These are phyloP conservation scores for Perognathus longimembris DNA, from an alignment of 2,113 vertebrate genomes.

Conservation along the genomic window DNA sequence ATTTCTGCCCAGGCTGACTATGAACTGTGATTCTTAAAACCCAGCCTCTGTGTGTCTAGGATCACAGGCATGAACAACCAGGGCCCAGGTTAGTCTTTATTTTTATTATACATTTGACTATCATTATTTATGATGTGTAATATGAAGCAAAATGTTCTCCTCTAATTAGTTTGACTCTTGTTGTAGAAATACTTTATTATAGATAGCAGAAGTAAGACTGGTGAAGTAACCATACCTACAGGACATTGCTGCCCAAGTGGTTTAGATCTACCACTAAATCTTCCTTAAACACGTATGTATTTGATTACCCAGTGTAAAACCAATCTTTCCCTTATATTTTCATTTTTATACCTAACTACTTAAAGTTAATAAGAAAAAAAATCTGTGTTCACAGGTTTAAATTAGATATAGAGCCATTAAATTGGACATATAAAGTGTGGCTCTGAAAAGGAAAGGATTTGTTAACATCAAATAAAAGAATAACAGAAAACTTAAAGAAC, in stretches of 20 bases:
- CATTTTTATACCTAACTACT: no score
- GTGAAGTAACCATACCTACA: neutral
- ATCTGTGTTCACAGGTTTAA: neutral
- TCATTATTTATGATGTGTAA: neutral
- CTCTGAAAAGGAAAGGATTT: neutral
- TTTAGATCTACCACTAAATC: neutral
- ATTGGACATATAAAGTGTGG: neutral
- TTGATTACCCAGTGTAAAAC: no score
- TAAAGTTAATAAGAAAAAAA: no score
- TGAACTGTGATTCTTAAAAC: no score
- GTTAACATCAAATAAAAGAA: neutral
- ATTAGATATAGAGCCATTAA: neutral
- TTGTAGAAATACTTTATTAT: no score
- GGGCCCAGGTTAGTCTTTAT: neutral
- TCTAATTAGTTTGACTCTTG: neutral
- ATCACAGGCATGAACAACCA: no score
- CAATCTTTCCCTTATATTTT: no score
- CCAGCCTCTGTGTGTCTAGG: no score
- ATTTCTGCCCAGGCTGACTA: no score
- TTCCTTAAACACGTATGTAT: neutral
- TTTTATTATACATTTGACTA: neutral
- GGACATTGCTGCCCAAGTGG: neutral
- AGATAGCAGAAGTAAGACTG: no score
- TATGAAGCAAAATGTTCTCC: neutral
- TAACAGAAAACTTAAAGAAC: neutral